Conservation (phyloP, 2,113 vertebrate species). For the Oreotrochilus melanogaster region DNA sequence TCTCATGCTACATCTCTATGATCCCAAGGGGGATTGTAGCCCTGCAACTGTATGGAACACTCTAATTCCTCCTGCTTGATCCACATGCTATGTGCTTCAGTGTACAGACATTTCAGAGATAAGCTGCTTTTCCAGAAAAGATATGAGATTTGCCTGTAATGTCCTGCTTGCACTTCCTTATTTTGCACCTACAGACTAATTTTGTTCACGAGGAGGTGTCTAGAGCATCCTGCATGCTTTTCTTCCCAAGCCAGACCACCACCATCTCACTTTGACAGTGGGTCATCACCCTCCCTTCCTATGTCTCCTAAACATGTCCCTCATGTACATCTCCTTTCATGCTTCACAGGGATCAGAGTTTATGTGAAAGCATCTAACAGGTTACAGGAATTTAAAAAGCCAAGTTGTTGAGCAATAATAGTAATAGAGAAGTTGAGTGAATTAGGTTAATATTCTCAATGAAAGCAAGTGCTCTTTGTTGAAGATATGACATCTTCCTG, state of each 20-base stretch:
- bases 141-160: background rate
- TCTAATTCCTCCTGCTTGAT: background rate
- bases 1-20: fast-evolving
- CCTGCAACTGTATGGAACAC: background rate
- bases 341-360: background rate
- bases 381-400: background rate
- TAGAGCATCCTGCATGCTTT: fast-evolving
- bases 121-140: background rate
- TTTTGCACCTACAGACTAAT: background rate
- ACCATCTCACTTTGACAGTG: background rate
- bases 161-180: background rate
- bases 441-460: slow-evolving; percentile 38
- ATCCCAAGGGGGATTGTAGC: background rate
- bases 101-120: background rate
- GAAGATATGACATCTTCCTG: slow-evolving; percentile 6
- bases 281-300: background rate
- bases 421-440: slow-evolving; percentile 29
- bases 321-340: background rate
- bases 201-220: background rate
- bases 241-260: background rate
- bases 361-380: background rate
- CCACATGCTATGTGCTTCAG: fast-evolving
- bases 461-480: slow-evolving; percentile 9
- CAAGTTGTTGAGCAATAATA: background rate
- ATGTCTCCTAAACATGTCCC: background rate